Evolutionary conservation across 2,888 invertebrate genomes (phyloP).

Genomic region (Helleia helle): DNA sequence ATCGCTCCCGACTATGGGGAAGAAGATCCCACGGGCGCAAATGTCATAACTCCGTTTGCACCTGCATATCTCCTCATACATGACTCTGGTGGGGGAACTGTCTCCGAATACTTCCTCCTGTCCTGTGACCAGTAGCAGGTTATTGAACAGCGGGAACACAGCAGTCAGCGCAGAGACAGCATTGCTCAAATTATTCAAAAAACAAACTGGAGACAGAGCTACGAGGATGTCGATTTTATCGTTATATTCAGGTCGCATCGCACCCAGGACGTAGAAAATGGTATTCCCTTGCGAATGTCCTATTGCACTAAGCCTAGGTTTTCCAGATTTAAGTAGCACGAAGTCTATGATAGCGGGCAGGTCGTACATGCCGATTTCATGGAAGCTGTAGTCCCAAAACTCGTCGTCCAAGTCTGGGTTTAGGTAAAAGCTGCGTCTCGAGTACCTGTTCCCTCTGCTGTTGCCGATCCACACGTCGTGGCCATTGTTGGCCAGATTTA

Average conservation of each 20-base stretch:
- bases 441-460: constrained; percentile 75
- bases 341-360: constrained; percentile 74
- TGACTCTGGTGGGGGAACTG: constrained; percentile 12
- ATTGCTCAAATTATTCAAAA: constrained; percentile 40
- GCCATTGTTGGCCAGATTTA: constrained; percentile 49
- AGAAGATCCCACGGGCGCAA: constrained; percentile 39
- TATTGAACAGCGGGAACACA: constrained; percentile 30
- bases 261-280: constrained; percentile 62
- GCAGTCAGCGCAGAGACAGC: constrained; percentile 28
- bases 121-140: constrained; percentile 44
- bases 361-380: constrained; percentile 80
- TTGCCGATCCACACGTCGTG: constrained; percentile 55
- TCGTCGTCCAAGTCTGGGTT: constrained; percentile 34
- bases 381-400: constrained; percentile 74
- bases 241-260: constrained; percentile 68
- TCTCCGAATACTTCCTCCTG: constrained; percentile 26
- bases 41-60: constrained; percentile 19
- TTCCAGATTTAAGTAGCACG: constrained; percentile 46
- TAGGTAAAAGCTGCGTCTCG: constrained; percentile 57
- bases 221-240: constrained; percentile 62
- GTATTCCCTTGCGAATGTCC: constrained; percentile 80
- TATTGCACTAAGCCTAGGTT: constrained; percentile 69
- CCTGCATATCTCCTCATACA: constrained; percentile 20
- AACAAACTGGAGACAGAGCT: constrained; percentile 71
- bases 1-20: constrained; percentile 61